Evolutionary conservation across 30 jellyfish, hydroid and myxozoan species (phyloP), one percentile per base, ranked within the genome.

Genomic region (Sanderia malayensis): DNA sequence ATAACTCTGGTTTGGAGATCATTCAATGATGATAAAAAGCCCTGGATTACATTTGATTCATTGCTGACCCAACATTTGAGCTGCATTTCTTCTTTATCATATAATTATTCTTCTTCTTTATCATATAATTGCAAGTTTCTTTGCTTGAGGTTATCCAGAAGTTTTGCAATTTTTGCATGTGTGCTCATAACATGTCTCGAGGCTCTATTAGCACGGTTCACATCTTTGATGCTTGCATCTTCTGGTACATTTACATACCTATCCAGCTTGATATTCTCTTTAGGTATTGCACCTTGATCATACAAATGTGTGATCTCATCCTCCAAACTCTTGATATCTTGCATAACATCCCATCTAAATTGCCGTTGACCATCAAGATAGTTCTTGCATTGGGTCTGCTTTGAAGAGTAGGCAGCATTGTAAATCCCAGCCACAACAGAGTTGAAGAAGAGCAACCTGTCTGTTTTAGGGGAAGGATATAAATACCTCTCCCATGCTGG

Each of bases 331-430:
- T 41, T 34, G 61, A 65, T 65, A 34, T 34, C 61, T 65, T 65
- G 77, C 62, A 65, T 65, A 0, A 61, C 44, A 44, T 67, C 79
- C 79, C 67, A 31, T 31, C 71, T 32, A 2, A 67, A 31, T 1
- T 41, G 82, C 55, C 47, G 46, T 46, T 44, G 71, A 15, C 82
- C 71, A 45, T 70, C 55, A 44, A 70, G 70, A 45, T 70, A 70
- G 52, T 46, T 49, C 52, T 44, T 44, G 55, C 44, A 70, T 70
- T 41, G 82, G 68, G 82, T 70, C 70, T 70, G 82, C 82, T 70
- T 70, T 44, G 7, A 44, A 24, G 55, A 4, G 55, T 44, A 70
- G 52, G 82, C 82, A 70, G 82, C 46, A 46, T 49, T 27, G 70
- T 70, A 70, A 31, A 67, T 67, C 67, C 34, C 79, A 1, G 63